phyloP scores from a whole-genome alignment of 1,140 invertebrate genomes.

The Drosophila sechellia region DNA sequence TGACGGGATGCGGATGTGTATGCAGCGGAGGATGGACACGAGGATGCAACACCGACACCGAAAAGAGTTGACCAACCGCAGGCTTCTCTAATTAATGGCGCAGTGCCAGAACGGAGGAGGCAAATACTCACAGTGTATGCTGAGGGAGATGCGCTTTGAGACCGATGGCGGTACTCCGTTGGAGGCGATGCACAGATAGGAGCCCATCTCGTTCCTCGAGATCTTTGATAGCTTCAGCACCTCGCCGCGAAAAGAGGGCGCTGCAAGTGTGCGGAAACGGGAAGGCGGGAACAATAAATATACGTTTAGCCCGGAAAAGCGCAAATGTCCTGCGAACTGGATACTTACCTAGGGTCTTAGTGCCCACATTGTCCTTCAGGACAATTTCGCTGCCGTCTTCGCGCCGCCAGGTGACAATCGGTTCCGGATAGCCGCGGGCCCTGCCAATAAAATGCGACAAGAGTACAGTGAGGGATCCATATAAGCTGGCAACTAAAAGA shows the following conservation, averaged over 20 bases:
- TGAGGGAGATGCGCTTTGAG: slow-evolving; percentile 92
- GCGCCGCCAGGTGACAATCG: slow-evolving; percentile 93
- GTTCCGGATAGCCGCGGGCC: slow-evolving; percentile 92
- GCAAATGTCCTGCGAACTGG: neutral
- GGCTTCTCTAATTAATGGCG: slow-evolving; percentile 73
- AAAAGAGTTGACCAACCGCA: slow-evolving; percentile 67
- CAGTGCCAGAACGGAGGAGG: slow-evolving; percentile 6
- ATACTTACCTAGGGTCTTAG: slow-evolving; percentile 87
- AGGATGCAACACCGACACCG: neutral
- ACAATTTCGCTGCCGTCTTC: slow-evolving; percentile 93
- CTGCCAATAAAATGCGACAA: slow-evolving; percentile 54
- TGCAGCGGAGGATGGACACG: neutral
- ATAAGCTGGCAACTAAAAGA: no score
- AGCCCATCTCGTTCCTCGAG: slow-evolving; percentile 94
- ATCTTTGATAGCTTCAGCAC: slow-evolving; percentile 92
- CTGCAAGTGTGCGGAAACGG: slow-evolving; percentile 83
- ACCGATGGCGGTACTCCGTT: slow-evolving; percentile 92
- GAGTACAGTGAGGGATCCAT: neutral
- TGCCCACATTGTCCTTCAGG: slow-evolving; percentile 87
- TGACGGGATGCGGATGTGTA: neutral
- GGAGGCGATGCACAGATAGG: slow-evolving; percentile 93
- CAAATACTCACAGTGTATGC: slow-evolving; percentile 92
- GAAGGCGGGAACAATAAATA: slow-evolving; percentile 12
- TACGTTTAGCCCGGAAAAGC: neutral
- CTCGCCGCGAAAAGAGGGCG: slow-evolving; percentile 88